A percentile compares a stretch with the other conserved stretches of the same genome.
Evolutionary conservation across 2,888 invertebrate species (phyloP).

Genomic region (Pseudeuparius sepicola): DNA sequence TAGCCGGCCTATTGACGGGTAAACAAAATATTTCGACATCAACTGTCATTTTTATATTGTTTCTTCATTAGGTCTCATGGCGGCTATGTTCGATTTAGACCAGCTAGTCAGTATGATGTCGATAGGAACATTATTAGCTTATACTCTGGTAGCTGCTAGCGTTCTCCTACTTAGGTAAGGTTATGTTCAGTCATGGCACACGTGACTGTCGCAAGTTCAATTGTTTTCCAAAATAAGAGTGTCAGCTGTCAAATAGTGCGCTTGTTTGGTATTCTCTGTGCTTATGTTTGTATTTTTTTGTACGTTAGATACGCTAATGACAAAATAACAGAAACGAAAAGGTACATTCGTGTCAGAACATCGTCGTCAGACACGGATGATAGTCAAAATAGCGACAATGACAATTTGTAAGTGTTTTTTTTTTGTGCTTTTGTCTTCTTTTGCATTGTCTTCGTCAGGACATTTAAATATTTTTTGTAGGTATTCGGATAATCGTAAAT

Average conservation of each 20-base stretch:
- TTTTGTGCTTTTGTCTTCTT: constrained; percentile 15
- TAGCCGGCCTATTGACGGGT: constrained; percentile 69
- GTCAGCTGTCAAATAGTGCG: no score
- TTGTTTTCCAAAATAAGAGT: no score
- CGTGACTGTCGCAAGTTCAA: no score
- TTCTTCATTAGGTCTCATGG: constrained; percentile 46
- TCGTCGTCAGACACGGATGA: constrained; percentile 29
- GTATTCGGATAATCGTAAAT: neutral
- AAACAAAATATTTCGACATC: constrained; percentile 12
- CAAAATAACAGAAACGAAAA: no score
- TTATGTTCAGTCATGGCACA: no score
- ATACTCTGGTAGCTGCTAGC: constrained; percentile 66
- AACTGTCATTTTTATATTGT: constrained; percentile 1
- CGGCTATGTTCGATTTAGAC: constrained; percentile 58
- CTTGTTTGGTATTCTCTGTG: no score
- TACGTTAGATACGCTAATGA: constrained; percentile 29
- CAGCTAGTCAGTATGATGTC: constrained; percentile 72
- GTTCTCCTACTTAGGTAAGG: constrained; percentile 59
- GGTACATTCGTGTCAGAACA: constrained; percentile 25
- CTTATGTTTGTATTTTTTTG: constrained; percentile 13
- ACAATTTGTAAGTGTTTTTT: constrained; percentile 28
- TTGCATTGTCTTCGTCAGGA: constrained; percentile 9
- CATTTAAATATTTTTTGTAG: constrained; percentile 7
- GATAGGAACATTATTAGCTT: constrained; percentile 63
- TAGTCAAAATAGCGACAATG: constrained; percentile 27